Evolutionary conservation across 2,797 vertebrate genomes (phyloP), one percentile per base, ranked within the genome.

Genomic region (Sebastes steindachneri): DNA sequence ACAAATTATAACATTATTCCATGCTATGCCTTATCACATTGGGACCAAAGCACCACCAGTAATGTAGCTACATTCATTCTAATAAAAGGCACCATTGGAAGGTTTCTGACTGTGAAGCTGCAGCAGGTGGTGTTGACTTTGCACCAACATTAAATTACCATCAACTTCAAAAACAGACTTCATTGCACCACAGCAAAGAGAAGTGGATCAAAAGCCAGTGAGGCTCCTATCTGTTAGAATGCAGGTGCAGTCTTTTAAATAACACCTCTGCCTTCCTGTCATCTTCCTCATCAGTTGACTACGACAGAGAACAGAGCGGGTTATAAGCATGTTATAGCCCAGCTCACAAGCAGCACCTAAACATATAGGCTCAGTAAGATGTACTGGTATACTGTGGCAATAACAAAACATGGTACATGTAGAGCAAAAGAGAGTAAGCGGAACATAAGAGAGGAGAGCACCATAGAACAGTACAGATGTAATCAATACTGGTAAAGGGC

Each of bases 151-250:
- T n/a, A 60, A 62, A 71, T 59, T 67, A 45, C 7, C 26, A 37
- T 15, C 21, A 9, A 66, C 65, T 64, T 75, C 57, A 72, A 70
- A 73, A 31, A 63, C 15, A 68, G 17, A 67, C 60, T 70, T 54
- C 28, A n/a, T 2, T 29, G 21, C 19, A 59, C 1, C 37, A 48
- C 17, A 72, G 25, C 37, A 75, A 41, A 75, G 37, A 9, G 3
- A 23, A 66, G 23, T 4, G n/a, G 35, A 57, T 78, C 53, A 76
- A 69, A 77, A 54, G 68, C 68, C 68, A 19, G 59, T 2, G 5
- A 62, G n/a, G 55, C 68, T 72, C 53, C 63, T 17, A 10, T 73
- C 19, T 29, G 8, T 28, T 26, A 3, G 11, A n/a, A 54, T 37
- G 33, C 60, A 71, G 29, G 26, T 55, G 68, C 57, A 64, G 68